Conservation (phyloP, 92 coral and sea anemone species). For the Palythoa caribaeorum region DNA sequence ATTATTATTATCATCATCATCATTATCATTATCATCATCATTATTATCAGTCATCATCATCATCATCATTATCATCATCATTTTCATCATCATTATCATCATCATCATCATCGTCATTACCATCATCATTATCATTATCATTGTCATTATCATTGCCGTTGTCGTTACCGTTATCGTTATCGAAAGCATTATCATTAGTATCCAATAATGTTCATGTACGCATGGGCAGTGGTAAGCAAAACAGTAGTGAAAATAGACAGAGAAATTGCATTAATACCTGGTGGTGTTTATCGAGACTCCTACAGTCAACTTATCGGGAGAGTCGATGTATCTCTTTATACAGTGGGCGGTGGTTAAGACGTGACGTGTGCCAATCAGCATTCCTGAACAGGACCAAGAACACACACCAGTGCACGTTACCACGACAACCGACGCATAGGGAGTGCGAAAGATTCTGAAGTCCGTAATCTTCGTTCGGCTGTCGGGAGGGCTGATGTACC, state of each 20-base stretch:
- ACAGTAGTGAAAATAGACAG: neutral
- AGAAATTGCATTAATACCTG: conserved; percentile 13
- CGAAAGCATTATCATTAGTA: too few species aligned
- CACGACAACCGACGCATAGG: conserved; percentile 43
- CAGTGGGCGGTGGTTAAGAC: conserved; percentile 28
- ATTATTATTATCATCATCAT: too few species aligned
- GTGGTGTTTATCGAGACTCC: conserved; percentile 22
- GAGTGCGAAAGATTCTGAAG: conserved; percentile 9
- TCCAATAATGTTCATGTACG: too few species aligned
- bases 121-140: too few species aligned
- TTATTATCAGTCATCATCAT: too few species aligned
- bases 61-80: too few species aligned
- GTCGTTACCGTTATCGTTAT: too few species aligned
- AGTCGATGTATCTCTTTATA: neutral
- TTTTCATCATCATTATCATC: too few species aligned
- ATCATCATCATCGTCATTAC: too few species aligned
- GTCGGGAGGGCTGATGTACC: conserved; percentile 15
- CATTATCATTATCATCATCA: too few species aligned
- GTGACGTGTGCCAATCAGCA: conserved; percentile 34
- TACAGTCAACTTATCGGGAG: neutral
- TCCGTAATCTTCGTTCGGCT: neutral
- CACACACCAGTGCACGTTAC: conserved; percentile 12
- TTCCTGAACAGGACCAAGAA: conserved; percentile 32
- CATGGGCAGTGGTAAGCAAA: neutral
- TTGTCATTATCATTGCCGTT: too few species aligned